Evolutionary conservation across 2,888 invertebrate genomes (phyloP).

Genomic region (Caenorhabditis auriculariae): DNA sequence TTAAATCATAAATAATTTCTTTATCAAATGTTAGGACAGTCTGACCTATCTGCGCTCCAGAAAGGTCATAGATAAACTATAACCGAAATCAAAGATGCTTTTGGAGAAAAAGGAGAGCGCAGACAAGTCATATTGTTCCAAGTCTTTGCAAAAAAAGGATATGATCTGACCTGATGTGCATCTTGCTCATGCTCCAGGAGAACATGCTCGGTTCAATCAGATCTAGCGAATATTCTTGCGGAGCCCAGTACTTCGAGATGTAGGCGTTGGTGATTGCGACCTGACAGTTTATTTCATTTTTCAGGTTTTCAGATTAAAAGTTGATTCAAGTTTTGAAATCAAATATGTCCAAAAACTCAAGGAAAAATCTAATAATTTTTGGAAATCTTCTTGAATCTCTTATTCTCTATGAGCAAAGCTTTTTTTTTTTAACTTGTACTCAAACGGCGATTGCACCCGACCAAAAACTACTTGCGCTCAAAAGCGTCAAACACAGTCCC

Average conservation of each 20-base stretch:
- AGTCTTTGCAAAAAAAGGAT: neutral
- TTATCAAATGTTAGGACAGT: neutral
- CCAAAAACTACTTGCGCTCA: too few species aligned
- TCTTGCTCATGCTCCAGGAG: conserved; percentile 62
- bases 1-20: neutral
- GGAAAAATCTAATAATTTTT: neutral
- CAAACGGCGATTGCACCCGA: too few species aligned
- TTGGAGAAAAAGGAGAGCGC: neutral
- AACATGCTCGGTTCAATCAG: conserved; percentile 58
- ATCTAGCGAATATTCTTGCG: conserved; percentile 59
- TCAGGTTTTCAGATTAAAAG: neutral
- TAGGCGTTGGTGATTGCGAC: conserved; percentile 58
- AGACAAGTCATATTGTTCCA: neutral
- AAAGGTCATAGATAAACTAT: too few species aligned
- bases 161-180: conserved; percentile 54
- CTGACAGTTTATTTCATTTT: conserved; percentile 33
- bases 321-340: neutral
- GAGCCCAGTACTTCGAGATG: conserved; percentile 62
- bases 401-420: neutral
- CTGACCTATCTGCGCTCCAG: neutral
- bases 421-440: too few species aligned
- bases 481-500: too few species aligned
- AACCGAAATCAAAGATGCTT: neutral
- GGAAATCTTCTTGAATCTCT: neutral
- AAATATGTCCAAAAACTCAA: neutral